Percentiles rank a stretch among this genome's conserved stretches.
Conservation (phyloP, 1,140 invertebrate genomes). For the Dreissena polymorpha region DNA sequence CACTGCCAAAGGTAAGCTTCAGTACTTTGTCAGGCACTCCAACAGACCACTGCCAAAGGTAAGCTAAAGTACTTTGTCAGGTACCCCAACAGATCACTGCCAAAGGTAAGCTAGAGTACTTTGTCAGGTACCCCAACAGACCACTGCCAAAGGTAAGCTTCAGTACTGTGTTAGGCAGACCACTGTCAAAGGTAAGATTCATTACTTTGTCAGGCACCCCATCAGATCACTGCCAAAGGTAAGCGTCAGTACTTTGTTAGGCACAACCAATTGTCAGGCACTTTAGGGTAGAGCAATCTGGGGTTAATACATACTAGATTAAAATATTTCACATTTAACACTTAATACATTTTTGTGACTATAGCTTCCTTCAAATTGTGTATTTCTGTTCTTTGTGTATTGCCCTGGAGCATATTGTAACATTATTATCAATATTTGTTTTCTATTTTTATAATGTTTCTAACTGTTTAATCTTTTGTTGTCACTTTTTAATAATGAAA, state of each 20-base stretch:
- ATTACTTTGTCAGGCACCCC: too few species aligned
- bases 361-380: too few species aligned
- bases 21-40: conserved; percentile 6
- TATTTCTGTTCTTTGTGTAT: too few species aligned
- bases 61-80: conserved; percentile 9
- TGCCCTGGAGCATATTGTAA: too few species aligned
- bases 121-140: conserved; percentile 30
- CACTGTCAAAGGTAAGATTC: too few species aligned
- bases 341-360: too few species aligned
- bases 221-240: too few species aligned
- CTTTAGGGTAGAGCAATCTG: background rate
- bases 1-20: conserved; percentile 49
- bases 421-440: too few species aligned
- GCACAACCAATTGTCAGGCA: background rate
- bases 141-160: conserved; percentile 49
- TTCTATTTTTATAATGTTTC: too few species aligned
- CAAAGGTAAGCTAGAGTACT: conserved; percentile 47
- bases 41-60: conserved; percentile 53
- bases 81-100: conserved; percentile 41
- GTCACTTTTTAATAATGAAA: too few species aligned
- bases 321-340: background rate
- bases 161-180: background rate
- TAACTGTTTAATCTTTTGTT: background rate
- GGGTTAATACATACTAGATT: background rate
- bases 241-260: too few species aligned